phyloP scores from a whole-genome alignment of 37 sponge, comb jelly and placozoan species.

The Beroe forskalii region DNA sequence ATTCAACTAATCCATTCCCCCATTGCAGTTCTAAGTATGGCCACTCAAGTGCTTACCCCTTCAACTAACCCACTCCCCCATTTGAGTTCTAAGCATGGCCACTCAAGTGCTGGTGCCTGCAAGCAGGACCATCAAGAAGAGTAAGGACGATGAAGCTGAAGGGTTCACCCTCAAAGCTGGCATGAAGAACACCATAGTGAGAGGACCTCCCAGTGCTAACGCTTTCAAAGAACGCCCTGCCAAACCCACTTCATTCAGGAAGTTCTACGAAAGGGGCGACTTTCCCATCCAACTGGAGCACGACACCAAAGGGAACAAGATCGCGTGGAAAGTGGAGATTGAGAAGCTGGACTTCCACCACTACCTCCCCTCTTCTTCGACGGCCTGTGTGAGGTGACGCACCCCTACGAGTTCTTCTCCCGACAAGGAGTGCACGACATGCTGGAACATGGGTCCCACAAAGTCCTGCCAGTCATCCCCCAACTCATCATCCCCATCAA shows the following conservation, averaged over 20 bases:
- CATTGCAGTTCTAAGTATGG: no score
- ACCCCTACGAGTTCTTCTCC: slow-evolving; percentile 98
- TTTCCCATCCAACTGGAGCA: slow-evolving; percentile 98
- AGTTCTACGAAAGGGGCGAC: slow-evolving; percentile 98
- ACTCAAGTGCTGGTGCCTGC: slow-evolving; percentile 26
- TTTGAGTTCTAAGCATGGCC: no score
- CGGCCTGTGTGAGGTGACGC: slow-evolving; percentile 91
- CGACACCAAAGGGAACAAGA: slow-evolving; percentile 98
- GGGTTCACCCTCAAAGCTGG: slow-evolving; percentile 90
- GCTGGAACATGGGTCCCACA: slow-evolving; percentile 91
- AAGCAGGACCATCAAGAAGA: neutral
- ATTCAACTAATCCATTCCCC: no score
- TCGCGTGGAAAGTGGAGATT: slow-evolving; percentile 99
- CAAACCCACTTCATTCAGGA: slow-evolving; percentile 86
- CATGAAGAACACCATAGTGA: slow-evolving; percentile 86
- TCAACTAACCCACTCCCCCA: no score
- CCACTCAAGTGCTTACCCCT: no score
- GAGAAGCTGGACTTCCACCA: slow-evolving; percentile 98
- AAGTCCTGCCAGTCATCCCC: slow-evolving; percentile 95
- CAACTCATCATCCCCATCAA: slow-evolving; percentile 99
- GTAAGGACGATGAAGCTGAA: slow-evolving; percentile 66
- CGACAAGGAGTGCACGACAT: slow-evolving; percentile 98
- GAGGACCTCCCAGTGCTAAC: slow-evolving; percentile 84
- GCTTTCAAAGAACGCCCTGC: slow-evolving; percentile 82
- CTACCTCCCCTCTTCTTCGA: slow-evolving; percentile 99